Evolutionary conservation across 2,113 vertebrate species (phyloP).

Genomic region (Tiliqua scincoides): DNA sequence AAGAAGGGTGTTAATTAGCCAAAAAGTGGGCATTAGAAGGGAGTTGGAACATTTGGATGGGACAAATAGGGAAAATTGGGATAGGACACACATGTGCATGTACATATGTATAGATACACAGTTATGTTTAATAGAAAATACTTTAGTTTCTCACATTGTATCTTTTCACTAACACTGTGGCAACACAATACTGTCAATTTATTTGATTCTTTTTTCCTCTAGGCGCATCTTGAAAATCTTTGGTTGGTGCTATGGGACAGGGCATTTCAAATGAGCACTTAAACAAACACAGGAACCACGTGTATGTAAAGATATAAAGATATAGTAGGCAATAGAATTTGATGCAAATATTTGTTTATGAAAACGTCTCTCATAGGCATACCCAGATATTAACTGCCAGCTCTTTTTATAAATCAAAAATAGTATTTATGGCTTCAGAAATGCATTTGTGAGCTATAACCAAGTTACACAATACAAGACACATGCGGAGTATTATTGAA

Average conservation of each 20-base stretch:
- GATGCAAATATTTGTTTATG: constrained; percentile 46
- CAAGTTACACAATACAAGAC: constrained; percentile 24
- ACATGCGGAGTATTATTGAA: background rate
- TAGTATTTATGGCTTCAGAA: constrained; percentile 37
- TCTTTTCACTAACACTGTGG: background rate
- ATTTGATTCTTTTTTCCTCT: constrained; percentile 22
- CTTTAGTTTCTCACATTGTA: background rate
- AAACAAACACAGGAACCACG: constrained; percentile 27
- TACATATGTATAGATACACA: background rate
- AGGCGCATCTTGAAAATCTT: constrained; percentile 1
- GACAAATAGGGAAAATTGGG: too few species aligned
- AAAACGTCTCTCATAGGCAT: constrained; percentile 40
- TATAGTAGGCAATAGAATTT: constrained; percentile 14
- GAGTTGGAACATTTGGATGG: too few species aligned
- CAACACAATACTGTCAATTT: background rate
- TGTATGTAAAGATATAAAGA: constrained; percentile 5
- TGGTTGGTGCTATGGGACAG: constrained; percentile 8
- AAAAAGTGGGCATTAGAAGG: too few species aligned
- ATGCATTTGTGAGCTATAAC: constrained; percentile 29
- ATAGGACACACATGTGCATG: too few species aligned
- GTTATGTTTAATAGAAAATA: background rate
- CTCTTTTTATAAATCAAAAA: constrained; percentile 47
- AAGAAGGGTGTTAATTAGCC: too few species aligned
- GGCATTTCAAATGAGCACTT: constrained; percentile 29
- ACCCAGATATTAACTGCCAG: constrained; percentile 34